Base-by-base conservation (phyloP, 1,140 invertebrate genomes). In the Araneus ventricosus region DNA sequence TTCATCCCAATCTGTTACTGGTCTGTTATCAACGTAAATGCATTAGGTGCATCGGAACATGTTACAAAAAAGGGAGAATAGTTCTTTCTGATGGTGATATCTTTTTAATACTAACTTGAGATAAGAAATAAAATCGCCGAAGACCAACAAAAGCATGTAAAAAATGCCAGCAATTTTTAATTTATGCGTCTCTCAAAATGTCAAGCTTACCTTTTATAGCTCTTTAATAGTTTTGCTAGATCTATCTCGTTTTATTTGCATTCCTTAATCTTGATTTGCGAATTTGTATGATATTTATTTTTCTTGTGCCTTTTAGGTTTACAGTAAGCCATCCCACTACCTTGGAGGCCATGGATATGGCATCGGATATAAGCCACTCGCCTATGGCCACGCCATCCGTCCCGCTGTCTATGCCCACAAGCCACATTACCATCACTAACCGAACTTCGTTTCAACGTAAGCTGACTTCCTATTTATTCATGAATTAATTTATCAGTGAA, bases 281-380 rank as follows among this genome's bases (percentile, higher is more conserved):
- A 75, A 75, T 75, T 75, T 7, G n/a, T 75, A 3, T 52, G 14
- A 1, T 2, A 52, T 52, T 52, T 52, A 45, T 52, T 84, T 52
- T 57, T 27, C 7, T 52, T 4, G 30, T 27, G 4, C 41, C 24
- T 17, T 63, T 37, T 37, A 75, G 41, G 45, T 63, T 20, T 17
- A 67, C n/a, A 86, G 59, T 27, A 92, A 92, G 39, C 90, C 90
- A 7, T 75, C 70, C 45, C 75, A 86, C 30, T 37, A 86, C 17
- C 39, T 92, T 7, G 90, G 90, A 17, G 90, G 90, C 5, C 82
- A 92, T 27, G 90, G 52, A 6, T 61, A 93, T 27, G 80, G 88
- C 1, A 8, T 90, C 6, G 67, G 34, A 22, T 82, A 92, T 82
- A 92, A 92, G 37, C 90, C 90, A 22, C 63, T 52, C 39, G 22